Conservation (phyloP, 1,140 invertebrate species). For the Drosophila sp. region DNA sequence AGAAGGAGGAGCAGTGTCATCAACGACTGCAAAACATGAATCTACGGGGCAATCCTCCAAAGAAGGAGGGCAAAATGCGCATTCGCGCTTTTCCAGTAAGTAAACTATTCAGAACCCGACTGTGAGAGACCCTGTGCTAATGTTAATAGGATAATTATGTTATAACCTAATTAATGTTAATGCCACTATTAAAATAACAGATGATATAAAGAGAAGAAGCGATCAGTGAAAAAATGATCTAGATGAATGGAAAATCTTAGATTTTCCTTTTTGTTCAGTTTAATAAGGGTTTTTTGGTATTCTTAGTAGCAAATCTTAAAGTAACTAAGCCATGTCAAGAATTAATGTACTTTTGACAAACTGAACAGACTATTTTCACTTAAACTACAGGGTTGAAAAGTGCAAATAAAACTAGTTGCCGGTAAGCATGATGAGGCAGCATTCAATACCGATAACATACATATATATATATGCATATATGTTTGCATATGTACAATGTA, state of each 20-base stretch:
- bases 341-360: no score
- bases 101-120: slow-evolving; percentile 43
- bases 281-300: no score
- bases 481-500: neutral
- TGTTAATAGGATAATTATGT: no score
- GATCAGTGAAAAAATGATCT: no score
- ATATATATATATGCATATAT: neutral
- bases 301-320: no score
- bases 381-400: neutral
- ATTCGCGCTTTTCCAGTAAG: slow-evolving; percentile 98
- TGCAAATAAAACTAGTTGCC: neutral
- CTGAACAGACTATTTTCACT: no score
- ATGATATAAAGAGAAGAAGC: no score
- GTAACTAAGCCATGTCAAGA: no score
- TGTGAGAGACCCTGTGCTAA: neutral
- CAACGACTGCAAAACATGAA: slow-evolving; percentile 76
- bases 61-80: slow-evolving; percentile 98
- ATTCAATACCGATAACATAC: slow-evolving; percentile 8
- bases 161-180: neutral
- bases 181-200: no score
- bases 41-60: slow-evolving; percentile 85
- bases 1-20: slow-evolving; percentile 72
- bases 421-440: slow-evolving; percentile 8
- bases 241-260: no score
- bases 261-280: no score